Evolutionary conservation across 2,113 vertebrate species (phyloP), one percentile per base, ranked within the genome.

Genomic region (Melozone crissalis): DNA sequence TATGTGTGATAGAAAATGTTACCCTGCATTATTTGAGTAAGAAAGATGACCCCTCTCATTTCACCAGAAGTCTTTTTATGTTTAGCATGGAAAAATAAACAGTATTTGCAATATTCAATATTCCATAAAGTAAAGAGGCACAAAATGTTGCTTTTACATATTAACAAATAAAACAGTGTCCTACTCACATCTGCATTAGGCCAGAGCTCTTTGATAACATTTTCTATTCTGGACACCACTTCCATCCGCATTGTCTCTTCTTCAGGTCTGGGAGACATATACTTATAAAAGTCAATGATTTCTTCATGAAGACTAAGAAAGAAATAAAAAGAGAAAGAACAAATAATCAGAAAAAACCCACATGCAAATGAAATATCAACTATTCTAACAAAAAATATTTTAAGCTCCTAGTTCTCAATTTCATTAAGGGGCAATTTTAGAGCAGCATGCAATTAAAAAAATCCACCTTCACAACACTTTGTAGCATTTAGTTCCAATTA

Each of bases 201-300:
- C 99, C 99, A 99, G 54, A 99, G 98, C 94, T 99, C 99, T 71
- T 99, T 98, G 87, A 99, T 99, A 90, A 99, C 99, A 5, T 97
- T 98, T 98, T 99, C 98, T 92, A 99, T 99, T 95, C 99, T 98
- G 95, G 97, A 99, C 86, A 99, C 99, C 84, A 99, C 99, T 97
- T 99, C 99, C 98, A 98, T 98, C 54, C 99, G 98, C 99, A 99
- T 99, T 84, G 98, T 98, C 92, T 99, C 98, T 85, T 99, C 99
- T 97, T 99, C 99, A 44, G 98, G 98, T 82, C 99, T 98, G 22
- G 99, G 99, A 91, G 99, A 99, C 98, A 99, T 99, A 89, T 99
- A 99, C 37, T 99, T 98, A 77, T 99, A 99, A 92, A 99, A 99
- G 96, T 99, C 99, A 87, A 97, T 98, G 93, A 99, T 99, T 97